These are phyloP conservation scores for Microtus richardsoni DNA, from an alignment of 2,113 vertebrate species.

Conservation along the genomic window DNA sequence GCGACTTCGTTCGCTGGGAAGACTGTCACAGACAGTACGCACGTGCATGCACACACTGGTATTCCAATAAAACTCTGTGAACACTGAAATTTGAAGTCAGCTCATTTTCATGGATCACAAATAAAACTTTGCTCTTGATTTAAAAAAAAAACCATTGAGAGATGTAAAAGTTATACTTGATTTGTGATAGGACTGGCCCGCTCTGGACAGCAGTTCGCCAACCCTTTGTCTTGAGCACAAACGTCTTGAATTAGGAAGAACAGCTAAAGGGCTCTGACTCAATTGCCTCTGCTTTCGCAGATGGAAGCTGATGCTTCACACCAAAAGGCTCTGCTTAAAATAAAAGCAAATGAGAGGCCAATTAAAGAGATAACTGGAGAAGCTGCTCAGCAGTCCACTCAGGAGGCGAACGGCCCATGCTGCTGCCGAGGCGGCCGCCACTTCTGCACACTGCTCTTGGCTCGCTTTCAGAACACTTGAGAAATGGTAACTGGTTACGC, in stretches of 20 bases:
- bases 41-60: background rate
- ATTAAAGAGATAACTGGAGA: conserved; percentile 56
- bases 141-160: background rate
- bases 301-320: background rate
- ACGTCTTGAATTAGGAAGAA: background rate
- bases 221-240: background rate
- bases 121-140: background rate
- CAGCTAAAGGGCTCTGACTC: background rate
- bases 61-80: background rate
- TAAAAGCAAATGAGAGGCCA: conserved; percentile 60
- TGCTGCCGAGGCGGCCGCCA: background rate
- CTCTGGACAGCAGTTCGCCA: background rate
- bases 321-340: conserved; percentile 65
- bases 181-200: background rate
- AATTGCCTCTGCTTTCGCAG: background rate
- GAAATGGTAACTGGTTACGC: conserved; percentile 68
- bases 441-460: conserved; percentile 57
- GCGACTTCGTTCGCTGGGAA: background rate
- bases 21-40: background rate
- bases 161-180: background rate
- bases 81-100: background rate
- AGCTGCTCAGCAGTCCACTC: background rate
- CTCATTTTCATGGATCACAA: background rate
- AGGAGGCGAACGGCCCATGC: conserved; percentile 28
- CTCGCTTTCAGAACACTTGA: conserved; percentile 43